A percentile compares a stretch with the other conserved stretches of the same genome.
phyloP scores from a whole-genome alignment of 2,797 vertebrate genomes.

The Chiloscyllium punctatum region DNA sequence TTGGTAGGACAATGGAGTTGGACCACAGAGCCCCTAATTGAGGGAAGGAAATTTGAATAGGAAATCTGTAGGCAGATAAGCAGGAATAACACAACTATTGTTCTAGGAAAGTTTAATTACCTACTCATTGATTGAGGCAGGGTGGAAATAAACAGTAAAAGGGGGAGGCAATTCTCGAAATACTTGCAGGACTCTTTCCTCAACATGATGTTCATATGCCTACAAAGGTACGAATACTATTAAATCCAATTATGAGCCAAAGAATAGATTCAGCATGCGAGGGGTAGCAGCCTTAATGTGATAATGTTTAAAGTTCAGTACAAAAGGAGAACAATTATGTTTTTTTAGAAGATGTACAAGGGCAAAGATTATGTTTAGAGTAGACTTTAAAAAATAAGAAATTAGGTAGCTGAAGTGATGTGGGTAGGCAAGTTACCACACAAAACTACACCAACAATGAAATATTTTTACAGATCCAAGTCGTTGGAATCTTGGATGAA shows the following conservation, averaged over 20 bases:
- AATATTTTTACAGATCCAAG: neutral
- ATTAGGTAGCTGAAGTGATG: neutral
- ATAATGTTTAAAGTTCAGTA: neutral
- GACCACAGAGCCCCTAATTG: neutral
- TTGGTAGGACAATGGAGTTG: neutral
- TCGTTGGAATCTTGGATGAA: no score
- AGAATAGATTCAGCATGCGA: neutral
- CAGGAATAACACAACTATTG: constrained; percentile 6
- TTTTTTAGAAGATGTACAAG: no score
- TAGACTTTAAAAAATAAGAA: neutral
- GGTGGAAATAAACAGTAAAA: neutral
- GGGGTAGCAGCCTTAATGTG: neutral
- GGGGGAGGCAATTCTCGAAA: neutral
- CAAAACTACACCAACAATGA: neutral
- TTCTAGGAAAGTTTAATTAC: neutral
- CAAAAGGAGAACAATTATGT: neutral
- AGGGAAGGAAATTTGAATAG: neutral
- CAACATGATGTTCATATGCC: neutral
- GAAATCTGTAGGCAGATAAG: constrained; percentile 14
- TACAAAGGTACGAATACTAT: neutral
- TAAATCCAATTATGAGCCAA: neutral
- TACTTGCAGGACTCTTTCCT: neutral
- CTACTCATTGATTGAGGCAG: neutral
- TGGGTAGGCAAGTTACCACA: neutral
- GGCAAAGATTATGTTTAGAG: neutral